These are phyloP conservation scores for Cynodonichthys magdalenae DNA, from an alignment of 2,797 vertebrate genomes.

Conservation along the genomic window DNA sequence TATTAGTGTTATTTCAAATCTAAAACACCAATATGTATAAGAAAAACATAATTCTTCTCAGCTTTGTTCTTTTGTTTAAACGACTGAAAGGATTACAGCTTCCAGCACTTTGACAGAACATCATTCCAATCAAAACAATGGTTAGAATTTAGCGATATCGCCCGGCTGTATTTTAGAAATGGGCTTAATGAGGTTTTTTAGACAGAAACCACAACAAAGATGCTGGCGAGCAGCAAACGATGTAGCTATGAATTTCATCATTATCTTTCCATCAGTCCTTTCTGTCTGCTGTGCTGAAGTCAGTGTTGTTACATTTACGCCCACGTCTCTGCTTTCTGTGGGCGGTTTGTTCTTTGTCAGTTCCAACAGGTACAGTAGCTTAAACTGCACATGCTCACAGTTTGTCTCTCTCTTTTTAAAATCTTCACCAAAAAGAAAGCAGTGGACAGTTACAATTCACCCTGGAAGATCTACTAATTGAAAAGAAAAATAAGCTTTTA, in stretches of 20 bases:
- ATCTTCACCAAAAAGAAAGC: background rate
- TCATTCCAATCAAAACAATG: background rate
- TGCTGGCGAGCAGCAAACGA: background rate
- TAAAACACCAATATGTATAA: background rate
- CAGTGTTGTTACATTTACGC: constrained; percentile 35
- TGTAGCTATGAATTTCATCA: background rate
- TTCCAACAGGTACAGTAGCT: constrained; percentile 47
- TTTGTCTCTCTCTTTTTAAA: background rate
- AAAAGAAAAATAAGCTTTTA: constrained; percentile 2
- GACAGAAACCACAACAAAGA: constrained; percentile 26
- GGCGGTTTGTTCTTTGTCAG: constrained; percentile 57
- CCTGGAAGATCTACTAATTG: background rate
- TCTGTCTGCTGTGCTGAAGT: constrained; percentile 19
- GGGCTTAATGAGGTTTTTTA: constrained; percentile 8
- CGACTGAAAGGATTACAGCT: background rate
- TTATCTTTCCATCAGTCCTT: constrained; percentile 12
- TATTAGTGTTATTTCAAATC: no score
- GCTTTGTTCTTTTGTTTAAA: background rate
- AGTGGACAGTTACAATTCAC: background rate
- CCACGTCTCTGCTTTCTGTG: constrained; percentile 45
- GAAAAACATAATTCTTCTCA: background rate
- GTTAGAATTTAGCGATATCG: constrained; percentile 1
- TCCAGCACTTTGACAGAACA: background rate
- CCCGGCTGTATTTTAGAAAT: background rate
- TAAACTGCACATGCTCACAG: constrained; percentile 30